Evolutionary conservation across 2,888 invertebrate species (phyloP), one percentile per base, ranked within the genome.

Genomic region (Scelioninae gen. 1): DNA sequence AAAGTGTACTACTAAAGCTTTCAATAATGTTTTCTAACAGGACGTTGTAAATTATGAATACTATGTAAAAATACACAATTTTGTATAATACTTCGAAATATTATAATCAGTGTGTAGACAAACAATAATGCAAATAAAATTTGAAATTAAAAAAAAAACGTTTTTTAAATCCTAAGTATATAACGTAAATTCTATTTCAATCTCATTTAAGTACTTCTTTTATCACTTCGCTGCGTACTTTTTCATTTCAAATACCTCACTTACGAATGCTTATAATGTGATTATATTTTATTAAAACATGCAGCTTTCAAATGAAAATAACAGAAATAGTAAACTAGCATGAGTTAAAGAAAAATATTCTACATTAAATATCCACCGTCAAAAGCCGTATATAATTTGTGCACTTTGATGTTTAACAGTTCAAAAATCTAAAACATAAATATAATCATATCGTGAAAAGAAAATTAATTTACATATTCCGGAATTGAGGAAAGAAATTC

Each of bases 221-320:
- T 53, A 55, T 45, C 34, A 55, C 34, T 34, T 31, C 23, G 23
- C 43, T 29, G 32, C 49, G 29, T 55, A 63, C 56, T 56, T 65
- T 74, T 74, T 55, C 47, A 56, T 38, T 63, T 55, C 47, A 47
- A 74, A 65, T 56, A 16, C 38, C 31, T 63, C 32, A 23, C 32
- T 63, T 63, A 43, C 55, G 32, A 62, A 43, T 45, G 45, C 74
- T 55, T 63, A 53, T 53, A 53, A 72, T 29, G 31, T 62, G 53
- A 72, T 62, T 72, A 72, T 29, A 62, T 72, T 72, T 72, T 53
- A 63, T 74, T 43, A 62, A 62, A 74, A 55, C 62, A 63, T 40
- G 55, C 32, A 32, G 47, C 49, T 38, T 58, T 58, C 49, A 38
- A n/a, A 58, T 29, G 40, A 49, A 58, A 38, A 51, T 65, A 65